phyloP scores from a whole-genome alignment of 2,888 invertebrate species.

The Limnephilus marmoratus region DNA sequence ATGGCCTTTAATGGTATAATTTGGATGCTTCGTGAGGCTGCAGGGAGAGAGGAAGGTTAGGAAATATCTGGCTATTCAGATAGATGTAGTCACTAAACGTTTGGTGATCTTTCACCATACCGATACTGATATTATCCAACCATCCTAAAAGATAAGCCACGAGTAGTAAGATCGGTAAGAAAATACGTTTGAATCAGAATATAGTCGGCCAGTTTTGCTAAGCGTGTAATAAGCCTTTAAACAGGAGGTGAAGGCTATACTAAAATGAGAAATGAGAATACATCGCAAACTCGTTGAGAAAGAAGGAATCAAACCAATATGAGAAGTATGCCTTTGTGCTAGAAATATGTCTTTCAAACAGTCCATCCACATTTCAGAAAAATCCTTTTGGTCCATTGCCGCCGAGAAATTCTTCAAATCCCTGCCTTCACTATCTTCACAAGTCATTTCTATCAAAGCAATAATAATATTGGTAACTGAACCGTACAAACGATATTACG shows the following conservation, averaged over 20 bases:
- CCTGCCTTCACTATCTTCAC: neutral
- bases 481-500: neutral
- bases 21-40: no score
- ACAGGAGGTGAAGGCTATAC: neutral
- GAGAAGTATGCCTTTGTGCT: neutral
- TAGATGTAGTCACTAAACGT: no score
- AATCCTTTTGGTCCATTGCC: neutral
- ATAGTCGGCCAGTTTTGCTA: neutral
- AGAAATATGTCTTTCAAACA: neutral
- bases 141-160: no score
- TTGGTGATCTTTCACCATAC: no score
- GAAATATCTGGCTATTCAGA: no score
- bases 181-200: no score
- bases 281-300: neutral
- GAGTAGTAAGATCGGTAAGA: no score
- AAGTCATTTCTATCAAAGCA: neutral
- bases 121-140: no score
- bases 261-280: neutral
- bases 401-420: neutral
- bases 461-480: neutral
- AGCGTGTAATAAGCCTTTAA: neutral
- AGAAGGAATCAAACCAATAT: neutral
- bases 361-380: neutral
- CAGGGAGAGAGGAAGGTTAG: no score
- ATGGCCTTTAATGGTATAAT: no score